Percentiles rank a stretch among this genome's conserved stretches.
Conservation (phyloP, 2,888 invertebrate species). For the Heliconius erato region DNA sequence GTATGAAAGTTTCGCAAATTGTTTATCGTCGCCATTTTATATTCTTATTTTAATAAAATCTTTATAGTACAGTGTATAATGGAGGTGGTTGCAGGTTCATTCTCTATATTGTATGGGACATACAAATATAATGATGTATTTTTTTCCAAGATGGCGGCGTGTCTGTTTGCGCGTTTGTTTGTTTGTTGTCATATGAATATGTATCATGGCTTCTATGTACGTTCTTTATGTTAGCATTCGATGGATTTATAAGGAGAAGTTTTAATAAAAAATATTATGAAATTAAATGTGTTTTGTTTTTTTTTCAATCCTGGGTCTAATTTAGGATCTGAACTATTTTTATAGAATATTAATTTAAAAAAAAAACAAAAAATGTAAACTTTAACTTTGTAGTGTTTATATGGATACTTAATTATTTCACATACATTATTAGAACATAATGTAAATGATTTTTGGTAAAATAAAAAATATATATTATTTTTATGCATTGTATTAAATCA, state of each 20-base stretch:
- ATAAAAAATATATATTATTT: no score
- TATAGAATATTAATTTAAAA: no score
- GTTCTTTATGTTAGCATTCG: slow-evolving; percentile 83
- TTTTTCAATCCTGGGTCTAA: background rate
- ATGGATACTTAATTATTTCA: no score
- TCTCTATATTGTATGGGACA: background rate
- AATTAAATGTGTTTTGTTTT: slow-evolving; percentile 68
- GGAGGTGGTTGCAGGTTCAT: background rate
- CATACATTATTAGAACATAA: no score
- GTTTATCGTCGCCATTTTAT: slow-evolving; percentile 50
- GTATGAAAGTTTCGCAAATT: slow-evolving; percentile 51
- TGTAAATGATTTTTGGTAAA: no score
- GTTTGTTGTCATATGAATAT: slow-evolving; percentile 60
- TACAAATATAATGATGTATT: background rate
- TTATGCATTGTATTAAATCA: no score
- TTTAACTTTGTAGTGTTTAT: no score
- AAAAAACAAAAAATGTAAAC: no score
- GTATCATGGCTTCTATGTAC: slow-evolving; percentile 80
- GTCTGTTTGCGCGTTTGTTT: slow-evolving; percentile 57
- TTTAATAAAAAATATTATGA: slow-evolving; percentile 84
- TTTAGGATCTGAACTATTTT: background rate
- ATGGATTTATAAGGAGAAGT: slow-evolving; percentile 85
- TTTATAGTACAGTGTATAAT: background rate
- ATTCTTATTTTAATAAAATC: slow-evolving; percentile 1
- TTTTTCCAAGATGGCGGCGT: slow-evolving; percentile 58